Base-by-base conservation (phyloP, 2,888 invertebrate genomes). In the Tetragonula carbonaria region DNA sequence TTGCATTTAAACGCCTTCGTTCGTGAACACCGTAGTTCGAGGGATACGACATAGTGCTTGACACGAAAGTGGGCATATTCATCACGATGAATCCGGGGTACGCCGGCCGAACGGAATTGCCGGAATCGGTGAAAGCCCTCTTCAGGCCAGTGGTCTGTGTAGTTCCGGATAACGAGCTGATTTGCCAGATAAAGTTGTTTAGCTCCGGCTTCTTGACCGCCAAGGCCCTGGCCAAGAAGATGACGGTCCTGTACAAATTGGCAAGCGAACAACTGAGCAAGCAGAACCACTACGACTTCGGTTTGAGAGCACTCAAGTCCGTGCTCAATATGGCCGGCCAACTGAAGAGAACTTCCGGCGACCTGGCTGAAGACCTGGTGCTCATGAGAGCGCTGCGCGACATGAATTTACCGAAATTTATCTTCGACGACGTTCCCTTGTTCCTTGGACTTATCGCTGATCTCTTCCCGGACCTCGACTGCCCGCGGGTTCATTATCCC, bases 11-110 rank as follows among this genome's bases (percentile, higher is more conserved):
- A 16, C 4, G 4, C 28, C 55, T 8, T 16, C 11, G 3, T 33
- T 33, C 33, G 33, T 33, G 33, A 33, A 33, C 33, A 33, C 3
- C 1, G 0, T 91, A 98, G 97, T 98, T 98, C 94, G 98, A 98
- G 95, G 97, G 97, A 0, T 96, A 96, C 92, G 98, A 98, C 93
- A 98, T 98, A 83, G 95, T 95, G 13, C 94, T 99, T 93, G 98
- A 98, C 95, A 95, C 95, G 11, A 98, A 98, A 95, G 97, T 98
- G 23, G 98, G 98, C 0, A 97, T 99, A 85, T 99, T 99, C 95
- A 98, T 98, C 78, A 99, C 98, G 0, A 98, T 99, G 98, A 98
- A 99, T 95, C 98, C 98, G 0, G 98, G 98, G 0, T 98, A 98
- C 93, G 98, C 98, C 0, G 98, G 98, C 0, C 96, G 98, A 78